Evolutionary conservation across 2,113 vertebrate species (phyloP).

Genomic region (Plecturocebus donacophilus): DNA sequence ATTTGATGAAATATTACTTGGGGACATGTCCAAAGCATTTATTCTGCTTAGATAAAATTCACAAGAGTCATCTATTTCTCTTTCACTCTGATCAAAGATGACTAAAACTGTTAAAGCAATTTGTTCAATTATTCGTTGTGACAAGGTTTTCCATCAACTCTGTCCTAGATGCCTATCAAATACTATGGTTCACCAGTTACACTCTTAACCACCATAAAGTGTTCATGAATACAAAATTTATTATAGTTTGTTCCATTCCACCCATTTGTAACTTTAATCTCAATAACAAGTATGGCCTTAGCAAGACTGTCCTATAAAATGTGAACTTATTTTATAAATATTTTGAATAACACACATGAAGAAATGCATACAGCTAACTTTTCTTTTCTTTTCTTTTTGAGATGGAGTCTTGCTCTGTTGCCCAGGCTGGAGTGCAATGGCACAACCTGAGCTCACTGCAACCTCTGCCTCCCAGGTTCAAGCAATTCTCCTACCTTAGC

Average conservation of each 20-base stretch:
- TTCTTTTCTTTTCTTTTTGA: neutral
- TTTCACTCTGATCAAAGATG: conserved; percentile 42
- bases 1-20: neutral
- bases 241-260: neutral
- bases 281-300: neutral
- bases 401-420: no score
- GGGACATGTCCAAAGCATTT: conserved; percentile 15
- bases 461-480: no score
- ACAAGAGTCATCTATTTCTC: neutral
- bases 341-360: neutral
- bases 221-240: neutral
- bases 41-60: conserved; percentile 32
- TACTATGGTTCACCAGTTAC: conserved; percentile 24
- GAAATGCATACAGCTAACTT: neutral
- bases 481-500: no score
- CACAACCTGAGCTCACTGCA: no score
- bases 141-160: conserved; percentile 53
- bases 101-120: conserved; percentile 48
- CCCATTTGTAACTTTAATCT: neutral
- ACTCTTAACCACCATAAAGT: neutral
- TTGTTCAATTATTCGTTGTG: conserved; percentile 61
- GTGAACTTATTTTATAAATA: neutral
- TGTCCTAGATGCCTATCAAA: conserved; percentile 41
- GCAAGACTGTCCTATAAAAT: neutral
- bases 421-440: no score